Conservation (phyloP, 2,113 vertebrate species). For the Kryptolebias marmoratus region DNA sequence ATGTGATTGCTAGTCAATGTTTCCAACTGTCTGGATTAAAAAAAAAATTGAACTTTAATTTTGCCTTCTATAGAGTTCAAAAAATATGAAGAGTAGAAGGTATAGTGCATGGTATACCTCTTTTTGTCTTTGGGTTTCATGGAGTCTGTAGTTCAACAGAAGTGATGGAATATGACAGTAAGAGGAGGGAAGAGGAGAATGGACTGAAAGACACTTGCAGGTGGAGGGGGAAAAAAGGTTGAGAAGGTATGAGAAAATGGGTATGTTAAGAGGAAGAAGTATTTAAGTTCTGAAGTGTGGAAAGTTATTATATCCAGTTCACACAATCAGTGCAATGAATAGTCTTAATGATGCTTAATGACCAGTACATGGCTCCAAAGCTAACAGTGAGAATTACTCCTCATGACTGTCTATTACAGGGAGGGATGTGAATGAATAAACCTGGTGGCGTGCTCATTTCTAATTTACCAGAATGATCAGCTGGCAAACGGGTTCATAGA, state of each 20-base stretch:
- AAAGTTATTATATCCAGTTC: neutral
- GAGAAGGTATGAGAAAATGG: too few relatives aligned
- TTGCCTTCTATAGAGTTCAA: too few relatives aligned
- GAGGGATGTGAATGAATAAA: neutral
- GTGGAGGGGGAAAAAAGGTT: neutral
- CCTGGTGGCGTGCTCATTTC: neutral
- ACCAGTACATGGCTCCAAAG: neutral
- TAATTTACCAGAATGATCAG: too few relatives aligned
- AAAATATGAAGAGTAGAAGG: too few relatives aligned
- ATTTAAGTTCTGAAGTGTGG: too few relatives aligned
- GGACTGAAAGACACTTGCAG: slow-evolving; percentile 5
- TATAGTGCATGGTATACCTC: too few relatives aligned
- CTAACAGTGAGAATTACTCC: neutral
- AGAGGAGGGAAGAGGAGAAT: neutral
- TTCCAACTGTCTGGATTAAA: too few relatives aligned
- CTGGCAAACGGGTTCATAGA: too few relatives aligned
- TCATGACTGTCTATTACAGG: neutral
- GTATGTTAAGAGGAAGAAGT: too few relatives aligned
- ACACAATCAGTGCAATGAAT: neutral
- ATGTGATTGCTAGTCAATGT: too few relatives aligned
- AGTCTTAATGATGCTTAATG: neutral
- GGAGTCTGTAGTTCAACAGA: slow-evolving; percentile 6
- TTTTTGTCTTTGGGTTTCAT: slow-evolving; percentile 17
- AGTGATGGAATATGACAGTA: slow-evolving; percentile 25
- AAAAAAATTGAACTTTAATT: too few relatives aligned